A percentile compares a stretch with the other conserved stretches of the same genome.
These are phyloP conservation scores for Fratercula arctica DNA, from an alignment of 2,797 vertebrate genomes.

Conservation along the genomic window DNA sequence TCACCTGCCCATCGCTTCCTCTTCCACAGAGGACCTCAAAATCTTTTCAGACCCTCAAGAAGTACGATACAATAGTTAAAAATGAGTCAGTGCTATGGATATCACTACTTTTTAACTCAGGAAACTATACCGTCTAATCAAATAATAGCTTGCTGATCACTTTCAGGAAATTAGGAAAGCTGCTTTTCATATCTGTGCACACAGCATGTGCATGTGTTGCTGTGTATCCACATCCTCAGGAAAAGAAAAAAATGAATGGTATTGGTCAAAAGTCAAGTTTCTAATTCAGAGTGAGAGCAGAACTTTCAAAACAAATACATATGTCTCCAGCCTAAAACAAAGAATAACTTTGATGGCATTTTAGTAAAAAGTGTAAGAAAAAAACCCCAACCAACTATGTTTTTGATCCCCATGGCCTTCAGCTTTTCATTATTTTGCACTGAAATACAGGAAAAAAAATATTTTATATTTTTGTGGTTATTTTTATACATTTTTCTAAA, in stretches of 20 bases:
- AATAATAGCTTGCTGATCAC: neutral
- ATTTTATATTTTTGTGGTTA: neutral
- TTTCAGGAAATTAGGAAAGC: neutral
- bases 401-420: neutral
- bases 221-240: neutral
- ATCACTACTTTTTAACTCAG: neutral
- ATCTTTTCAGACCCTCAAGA: neutral
- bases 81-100: neutral
- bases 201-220: neutral
- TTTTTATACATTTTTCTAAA: neutral
- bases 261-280: neutral
- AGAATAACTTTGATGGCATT: neutral
- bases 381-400: neutral
- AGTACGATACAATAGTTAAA: neutral
- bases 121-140: neutral
- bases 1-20: neutral
- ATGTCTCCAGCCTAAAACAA: neutral
- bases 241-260: neutral
- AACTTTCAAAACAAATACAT: neutral
- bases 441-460: neutral
- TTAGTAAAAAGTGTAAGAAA: neutral
- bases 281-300: neutral
- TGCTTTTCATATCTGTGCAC: neutral
- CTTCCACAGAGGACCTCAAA: neutral
- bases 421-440: neutral